A percentile compares a stretch with the other conserved stretches of the same genome.
Conservation (phyloP, 2,888 invertebrate species). For the Metallyticus violacea region DNA sequence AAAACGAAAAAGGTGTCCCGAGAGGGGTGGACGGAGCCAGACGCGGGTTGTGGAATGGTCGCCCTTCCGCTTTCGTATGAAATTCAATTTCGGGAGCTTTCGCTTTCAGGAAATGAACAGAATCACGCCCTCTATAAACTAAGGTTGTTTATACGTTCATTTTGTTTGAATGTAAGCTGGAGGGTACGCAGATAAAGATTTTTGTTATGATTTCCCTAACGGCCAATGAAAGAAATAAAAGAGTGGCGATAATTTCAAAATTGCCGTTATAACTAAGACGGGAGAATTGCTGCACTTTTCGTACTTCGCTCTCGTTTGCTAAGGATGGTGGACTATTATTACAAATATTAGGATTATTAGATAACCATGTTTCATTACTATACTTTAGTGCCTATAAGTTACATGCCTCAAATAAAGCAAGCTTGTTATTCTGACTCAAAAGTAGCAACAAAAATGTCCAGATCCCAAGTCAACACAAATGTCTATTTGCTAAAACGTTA, state of each 20-base stretch:
- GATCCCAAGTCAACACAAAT: too few relatives aligned
- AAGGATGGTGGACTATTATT: too few relatives aligned
- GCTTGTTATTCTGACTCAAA: too few relatives aligned
- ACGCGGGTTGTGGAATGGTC: background rate
- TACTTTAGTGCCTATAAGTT: too few relatives aligned
- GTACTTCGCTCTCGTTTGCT: too few relatives aligned
- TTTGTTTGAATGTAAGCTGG: background rate
- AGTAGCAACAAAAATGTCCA: too few relatives aligned
- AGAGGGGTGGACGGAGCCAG: background rate
- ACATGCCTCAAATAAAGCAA: too few relatives aligned
- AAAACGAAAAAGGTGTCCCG: background rate
- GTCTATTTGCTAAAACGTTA: too few relatives aligned
- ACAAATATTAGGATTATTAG: too few relatives aligned
- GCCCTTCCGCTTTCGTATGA: background rate
- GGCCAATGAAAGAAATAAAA: background rate
- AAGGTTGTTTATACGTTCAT: background rate
- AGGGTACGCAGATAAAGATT: background rate
- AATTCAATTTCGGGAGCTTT: constrained; percentile 13
- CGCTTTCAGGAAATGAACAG: background rate
- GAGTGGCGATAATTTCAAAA: background rate
- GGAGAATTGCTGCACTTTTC: too few relatives aligned
- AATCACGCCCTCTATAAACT: background rate
- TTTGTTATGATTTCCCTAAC: background rate
- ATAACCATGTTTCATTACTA: too few relatives aligned
- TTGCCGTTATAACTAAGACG: too few relatives aligned